Evolutionary conservation across 2,113 vertebrate genomes (phyloP).

Genomic region (Hyla sarda): DNA sequence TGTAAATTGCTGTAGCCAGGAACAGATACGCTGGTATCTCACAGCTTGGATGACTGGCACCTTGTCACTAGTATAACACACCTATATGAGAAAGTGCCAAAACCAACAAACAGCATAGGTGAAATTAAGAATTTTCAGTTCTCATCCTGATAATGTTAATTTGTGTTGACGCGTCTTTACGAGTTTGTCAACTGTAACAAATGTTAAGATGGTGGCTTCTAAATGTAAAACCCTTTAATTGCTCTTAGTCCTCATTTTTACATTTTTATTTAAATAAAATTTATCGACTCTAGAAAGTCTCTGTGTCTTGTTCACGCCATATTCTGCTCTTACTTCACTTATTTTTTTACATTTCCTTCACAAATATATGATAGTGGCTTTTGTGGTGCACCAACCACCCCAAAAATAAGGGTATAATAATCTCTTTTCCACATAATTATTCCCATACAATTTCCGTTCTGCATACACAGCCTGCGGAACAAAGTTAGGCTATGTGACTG

Average conservation of each 20-base stretch:
- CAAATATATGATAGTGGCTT: constrained; percentile 39
- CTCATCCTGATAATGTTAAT: constrained; percentile 65
- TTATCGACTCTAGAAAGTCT: neutral
- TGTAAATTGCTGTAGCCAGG: constrained; percentile 76
- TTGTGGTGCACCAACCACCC: constrained; percentile 50
- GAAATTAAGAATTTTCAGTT: constrained; percentile 61
- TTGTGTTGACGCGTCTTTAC: constrained; percentile 60
- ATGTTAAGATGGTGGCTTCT: constrained; percentile 8
- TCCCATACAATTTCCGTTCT: constrained; percentile 54
- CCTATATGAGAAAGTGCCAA: constrained; percentile 74
- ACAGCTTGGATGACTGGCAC: constrained; percentile 82
- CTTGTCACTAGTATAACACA: constrained; percentile 80
- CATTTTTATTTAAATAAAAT: constrained; percentile 54
- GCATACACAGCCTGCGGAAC: constrained; percentile 27
- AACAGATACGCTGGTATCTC: constrained; percentile 70
- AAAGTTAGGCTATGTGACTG: constrained; percentile 58
- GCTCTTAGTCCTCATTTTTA: constrained; percentile 46
- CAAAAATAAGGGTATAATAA: constrained; percentile 3
- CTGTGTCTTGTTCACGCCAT: neutral
- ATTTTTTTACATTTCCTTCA: constrained; percentile 27
- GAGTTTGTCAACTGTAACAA: constrained; percentile 64
- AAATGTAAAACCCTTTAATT: constrained; percentile 33
- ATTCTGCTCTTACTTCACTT: constrained; percentile 33
- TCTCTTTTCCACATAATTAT: constrained; percentile 46
- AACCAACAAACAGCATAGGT: constrained; percentile 67